These are phyloP conservation scores for Pseudotriccus pelzelni DNA, from an alignment of 2,797 vertebrate species.

Conservation along the genomic window DNA sequence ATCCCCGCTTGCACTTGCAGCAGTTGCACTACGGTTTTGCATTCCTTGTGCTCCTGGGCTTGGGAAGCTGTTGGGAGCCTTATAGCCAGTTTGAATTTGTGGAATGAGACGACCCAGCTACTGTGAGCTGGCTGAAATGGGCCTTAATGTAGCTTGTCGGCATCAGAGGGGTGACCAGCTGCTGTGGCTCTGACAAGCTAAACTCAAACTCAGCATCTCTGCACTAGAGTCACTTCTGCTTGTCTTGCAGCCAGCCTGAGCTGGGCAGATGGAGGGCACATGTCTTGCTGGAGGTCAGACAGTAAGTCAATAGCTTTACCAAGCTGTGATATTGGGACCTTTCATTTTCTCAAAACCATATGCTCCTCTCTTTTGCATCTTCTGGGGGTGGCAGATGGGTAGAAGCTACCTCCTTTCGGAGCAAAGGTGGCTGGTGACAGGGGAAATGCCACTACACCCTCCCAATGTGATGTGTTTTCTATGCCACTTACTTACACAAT, in stretches of 20 bases:
- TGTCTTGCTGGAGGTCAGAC: slow-evolving; percentile 48
- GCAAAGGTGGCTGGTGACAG: not conserved
- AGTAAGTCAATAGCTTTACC: slow-evolving; percentile 53
- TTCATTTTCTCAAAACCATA: slow-evolving; percentile 44
- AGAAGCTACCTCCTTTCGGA: not conserved
- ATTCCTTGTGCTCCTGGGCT: not conserved
- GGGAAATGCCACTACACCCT: not conserved
- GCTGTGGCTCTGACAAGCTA: slow-evolving; percentile 18
- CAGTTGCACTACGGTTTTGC: not conserved
- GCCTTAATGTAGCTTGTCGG: not conserved
- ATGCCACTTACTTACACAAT: not conserved
- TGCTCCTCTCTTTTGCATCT: slow-evolving; percentile 28
- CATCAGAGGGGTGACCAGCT: slow-evolving; percentile 18
- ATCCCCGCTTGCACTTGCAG: not conserved
- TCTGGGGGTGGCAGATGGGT: slow-evolving; percentile 16
- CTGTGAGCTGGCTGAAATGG: not conserved
- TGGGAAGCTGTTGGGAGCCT: not conserved
- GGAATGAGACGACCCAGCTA: not conserved
- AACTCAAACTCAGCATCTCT: slow-evolving; percentile 24
- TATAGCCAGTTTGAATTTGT: not conserved
- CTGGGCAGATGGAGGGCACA: slow-evolving; percentile 12
- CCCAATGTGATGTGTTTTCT: not conserved
- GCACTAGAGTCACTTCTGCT: not conserved
- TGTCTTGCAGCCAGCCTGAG: not conserved
- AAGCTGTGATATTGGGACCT: not conserved